Conservation (phyloP, 2,888 invertebrate genomes). For the Orthonevra nobilis region DNA sequence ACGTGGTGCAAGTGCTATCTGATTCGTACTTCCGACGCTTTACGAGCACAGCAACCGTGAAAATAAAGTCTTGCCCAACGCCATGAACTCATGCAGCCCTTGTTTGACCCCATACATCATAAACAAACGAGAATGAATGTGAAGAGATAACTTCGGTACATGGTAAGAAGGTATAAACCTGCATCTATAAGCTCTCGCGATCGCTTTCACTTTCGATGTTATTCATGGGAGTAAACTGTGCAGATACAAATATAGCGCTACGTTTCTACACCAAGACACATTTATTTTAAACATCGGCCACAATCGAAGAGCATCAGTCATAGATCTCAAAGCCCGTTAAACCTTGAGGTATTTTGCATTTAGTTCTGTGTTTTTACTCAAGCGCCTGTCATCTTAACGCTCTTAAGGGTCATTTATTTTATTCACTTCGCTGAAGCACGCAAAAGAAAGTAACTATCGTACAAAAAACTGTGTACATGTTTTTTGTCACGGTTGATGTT, state of each 20-base stretch:
- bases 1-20: background rate
- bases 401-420: background rate
- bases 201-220: conserved; percentile 12
- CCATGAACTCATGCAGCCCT: background rate
- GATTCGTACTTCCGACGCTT: background rate
- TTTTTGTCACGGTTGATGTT: conserved; percentile 1
- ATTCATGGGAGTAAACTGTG: background rate
- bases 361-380: conserved; percentile 1
- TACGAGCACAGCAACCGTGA: background rate
- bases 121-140: too few relatives aligned
- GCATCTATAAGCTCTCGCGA: background rate
- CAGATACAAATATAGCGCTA: background rate
- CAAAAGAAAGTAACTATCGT: conserved; percentile 9
- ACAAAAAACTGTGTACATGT: background rate
- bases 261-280: background rate
- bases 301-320: conserved; percentile 4
- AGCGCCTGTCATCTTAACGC: background rate
- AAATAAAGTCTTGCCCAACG: background rate
- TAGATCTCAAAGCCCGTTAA: background rate
- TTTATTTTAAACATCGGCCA: conserved; percentile 1
- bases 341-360: background rate
- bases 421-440: background rate
- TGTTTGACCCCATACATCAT: too few relatives aligned
- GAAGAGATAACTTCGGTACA: too few relatives aligned
- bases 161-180: too few relatives aligned